These are phyloP conservation scores for Helicoverpa assulta DNA, from an alignment of 2,888 invertebrate genomes.

Conservation along the genomic window DNA sequence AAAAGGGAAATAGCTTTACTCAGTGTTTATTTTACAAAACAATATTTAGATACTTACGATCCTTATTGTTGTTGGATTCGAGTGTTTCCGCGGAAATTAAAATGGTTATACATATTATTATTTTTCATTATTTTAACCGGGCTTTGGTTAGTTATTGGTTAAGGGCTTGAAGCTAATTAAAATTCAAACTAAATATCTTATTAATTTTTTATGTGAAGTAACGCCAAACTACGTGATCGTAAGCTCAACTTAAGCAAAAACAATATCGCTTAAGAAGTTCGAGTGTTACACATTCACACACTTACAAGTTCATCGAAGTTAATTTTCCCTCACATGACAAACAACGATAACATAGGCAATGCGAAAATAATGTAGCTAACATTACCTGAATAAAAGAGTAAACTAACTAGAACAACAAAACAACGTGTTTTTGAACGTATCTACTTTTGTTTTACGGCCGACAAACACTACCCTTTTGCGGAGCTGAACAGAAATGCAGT, in stretches of 20 bases:
- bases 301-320: constrained; percentile 11
- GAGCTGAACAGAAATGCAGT: constrained; percentile 76
- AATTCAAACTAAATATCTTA: neutral
- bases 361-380: constrained; percentile 50
- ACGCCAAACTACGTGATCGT: neutral
- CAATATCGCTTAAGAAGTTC: constrained; percentile 20
- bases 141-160: neutral
- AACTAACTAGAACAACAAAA: constrained; percentile 68
- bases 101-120: constrained; percentile 3
- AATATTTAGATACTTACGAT: constrained; percentile 63
- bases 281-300: neutral
- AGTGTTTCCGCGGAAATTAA: constrained; percentile 16
- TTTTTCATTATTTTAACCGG: neutral
- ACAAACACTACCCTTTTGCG: constrained; percentile 77
- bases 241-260: neutral
- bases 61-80: constrained; percentile 29
- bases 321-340: constrained; percentile 33
- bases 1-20: constrained; percentile 80
- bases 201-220: neutral
- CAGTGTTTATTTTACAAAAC: constrained; percentile 76
- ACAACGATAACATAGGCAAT: constrained; percentile 28
- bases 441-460: constrained; percentile 77
- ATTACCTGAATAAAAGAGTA: constrained; percentile 59
- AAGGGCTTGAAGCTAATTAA: neutral
- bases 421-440: constrained; percentile 68